Evolutionary conservation across 2,113 vertebrate species (phyloP).

Genomic region (Dryoscopus gambensis): DNA sequence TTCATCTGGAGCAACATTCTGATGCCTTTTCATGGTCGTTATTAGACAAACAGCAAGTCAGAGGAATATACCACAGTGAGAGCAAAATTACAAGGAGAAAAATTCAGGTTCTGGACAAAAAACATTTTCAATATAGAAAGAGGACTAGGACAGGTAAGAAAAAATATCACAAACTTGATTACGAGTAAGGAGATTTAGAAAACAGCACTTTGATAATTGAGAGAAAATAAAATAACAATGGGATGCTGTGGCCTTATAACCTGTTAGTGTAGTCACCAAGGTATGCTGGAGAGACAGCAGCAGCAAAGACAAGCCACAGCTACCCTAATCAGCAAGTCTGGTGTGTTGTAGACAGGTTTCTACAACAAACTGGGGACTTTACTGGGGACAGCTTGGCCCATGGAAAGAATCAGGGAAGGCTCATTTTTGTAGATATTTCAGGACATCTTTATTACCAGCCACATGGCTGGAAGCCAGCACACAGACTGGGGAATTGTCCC

Average conservation of each 20-base stretch:
- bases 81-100: not conserved
- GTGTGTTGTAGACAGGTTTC: too few species aligned
- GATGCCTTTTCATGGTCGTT: not conserved
- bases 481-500: too few species aligned
- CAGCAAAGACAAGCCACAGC: not conserved
- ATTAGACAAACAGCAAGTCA: not conserved
- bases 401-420: too few species aligned
- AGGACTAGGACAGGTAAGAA: not conserved
- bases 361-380: too few species aligned
- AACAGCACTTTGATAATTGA: not conserved
- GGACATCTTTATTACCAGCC: too few species aligned
- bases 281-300: not conserved
- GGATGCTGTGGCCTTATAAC: not conserved
- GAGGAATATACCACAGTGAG: not conserved
- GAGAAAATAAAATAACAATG: not conserved
- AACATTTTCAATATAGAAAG: not conserved
- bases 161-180: not conserved
- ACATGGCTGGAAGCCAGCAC: too few species aligned
- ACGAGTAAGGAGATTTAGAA: not conserved
- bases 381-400: too few species aligned
- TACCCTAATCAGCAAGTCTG: not conserved
- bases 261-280: not conserved
- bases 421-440: too few species aligned
- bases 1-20: not conserved
- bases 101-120: not conserved